Conservation (phyloP, 2,888 invertebrate species). For the Acronicta psi region DNA sequence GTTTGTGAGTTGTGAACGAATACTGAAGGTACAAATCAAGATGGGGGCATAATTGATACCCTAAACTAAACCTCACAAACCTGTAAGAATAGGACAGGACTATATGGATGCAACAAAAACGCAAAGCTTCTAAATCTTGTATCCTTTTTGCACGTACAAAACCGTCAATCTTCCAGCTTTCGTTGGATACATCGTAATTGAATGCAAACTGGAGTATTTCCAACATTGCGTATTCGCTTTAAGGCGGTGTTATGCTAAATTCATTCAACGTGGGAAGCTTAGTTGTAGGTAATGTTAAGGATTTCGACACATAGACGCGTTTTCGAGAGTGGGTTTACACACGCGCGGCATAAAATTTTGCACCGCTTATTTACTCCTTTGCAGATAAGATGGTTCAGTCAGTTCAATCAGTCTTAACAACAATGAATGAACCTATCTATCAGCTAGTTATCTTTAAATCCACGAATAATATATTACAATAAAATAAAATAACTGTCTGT, state of each 20-base stretch:
- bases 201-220: constrained; percentile 61
- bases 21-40: too few relatives aligned
- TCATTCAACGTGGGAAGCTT: constrained; percentile 59
- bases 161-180: constrained; percentile 55
- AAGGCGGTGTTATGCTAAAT: constrained; percentile 67
- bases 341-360: background rate
- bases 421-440: background rate
- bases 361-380: background rate
- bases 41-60: too few relatives aligned
- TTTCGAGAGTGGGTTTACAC: constrained; percentile 4
- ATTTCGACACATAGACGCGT: constrained; percentile 8
- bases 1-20: too few relatives aligned
- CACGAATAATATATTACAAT: too few relatives aligned
- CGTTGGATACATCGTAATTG: constrained; percentile 62
- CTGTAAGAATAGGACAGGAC: constrained; percentile 11
- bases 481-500: too few relatives aligned
- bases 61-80: background rate
- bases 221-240: constrained; percentile 61
- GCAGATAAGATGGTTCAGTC: too few relatives aligned
- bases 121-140: constrained; percentile 42
- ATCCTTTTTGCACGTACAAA: constrained; percentile 30
- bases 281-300: constrained; percentile 10
- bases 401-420: background rate
- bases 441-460: too few relatives aligned
- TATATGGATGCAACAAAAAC: constrained; percentile 20